Percentiles rank a stretch among this genome's conserved stretches.
Evolutionary conservation across 2,797 vertebrate genomes (phyloP).

Genomic region (Esox lucius): DNA sequence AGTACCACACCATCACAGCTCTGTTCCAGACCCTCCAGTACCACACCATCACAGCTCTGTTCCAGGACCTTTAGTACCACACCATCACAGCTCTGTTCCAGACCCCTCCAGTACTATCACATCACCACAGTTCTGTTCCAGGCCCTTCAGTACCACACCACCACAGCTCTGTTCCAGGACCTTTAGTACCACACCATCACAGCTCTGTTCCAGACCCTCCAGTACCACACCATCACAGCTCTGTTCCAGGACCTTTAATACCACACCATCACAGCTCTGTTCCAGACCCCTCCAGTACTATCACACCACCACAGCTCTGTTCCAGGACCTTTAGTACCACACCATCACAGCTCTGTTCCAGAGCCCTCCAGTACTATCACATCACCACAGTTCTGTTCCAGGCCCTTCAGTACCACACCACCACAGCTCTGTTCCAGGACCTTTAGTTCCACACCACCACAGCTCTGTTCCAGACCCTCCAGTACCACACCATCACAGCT

Average conservation of each 20-base stretch:
- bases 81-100: no score
- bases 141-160: no score
- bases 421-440: background rate
- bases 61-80: no score
- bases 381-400: background rate
- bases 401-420: background rate
- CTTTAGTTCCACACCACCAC: no score
- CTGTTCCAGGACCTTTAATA: background rate
- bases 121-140: no score
- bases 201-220: no score
- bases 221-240: background rate
- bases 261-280: background rate
- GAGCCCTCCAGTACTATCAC: no score
- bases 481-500: background rate
- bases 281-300: background rate
- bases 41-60: background rate
- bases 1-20: background rate
- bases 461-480: no score
- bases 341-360: no score
- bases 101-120: no score
- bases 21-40: background rate
- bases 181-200: no score
- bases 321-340: background rate
- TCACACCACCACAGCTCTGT: background rate
- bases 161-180: no score